Evolutionary conservation across 2,113 vertebrate species (phyloP).

Genomic region (Saccopteryx leptura): DNA sequence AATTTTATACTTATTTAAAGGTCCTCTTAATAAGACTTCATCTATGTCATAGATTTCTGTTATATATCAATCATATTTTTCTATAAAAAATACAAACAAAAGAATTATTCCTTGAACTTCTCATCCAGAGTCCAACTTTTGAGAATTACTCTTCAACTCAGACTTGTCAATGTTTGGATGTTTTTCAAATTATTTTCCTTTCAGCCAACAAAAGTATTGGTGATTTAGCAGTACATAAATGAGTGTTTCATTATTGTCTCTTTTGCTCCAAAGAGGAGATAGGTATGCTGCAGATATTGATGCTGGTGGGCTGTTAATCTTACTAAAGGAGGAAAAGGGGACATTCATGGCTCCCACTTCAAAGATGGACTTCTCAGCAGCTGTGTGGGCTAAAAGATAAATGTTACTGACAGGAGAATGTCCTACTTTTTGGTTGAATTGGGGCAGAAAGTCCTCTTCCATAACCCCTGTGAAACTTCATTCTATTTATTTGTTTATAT

Average conservation of each 20-base stretch:
- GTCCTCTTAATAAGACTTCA: neutral
- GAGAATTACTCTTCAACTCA: neutral
- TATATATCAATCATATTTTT: neutral
- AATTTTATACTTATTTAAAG: neutral
- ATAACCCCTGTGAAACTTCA: neutral
- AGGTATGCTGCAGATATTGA: neutral
- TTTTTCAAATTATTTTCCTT: neutral
- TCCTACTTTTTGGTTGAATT: neutral
- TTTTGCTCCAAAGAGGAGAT: neutral
- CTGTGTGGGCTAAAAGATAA: neutral
- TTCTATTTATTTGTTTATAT: neutral
- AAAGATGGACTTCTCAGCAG: neutral
- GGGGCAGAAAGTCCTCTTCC: neutral
- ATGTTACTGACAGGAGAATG: neutral
- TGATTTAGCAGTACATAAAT: neutral
- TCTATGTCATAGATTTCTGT: neutral
- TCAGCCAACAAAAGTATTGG: neutral
- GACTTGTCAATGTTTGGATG: neutral
- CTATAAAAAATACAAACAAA: slow-evolving; percentile 9
- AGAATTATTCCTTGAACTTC: neutral
- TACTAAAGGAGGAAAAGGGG: neutral
- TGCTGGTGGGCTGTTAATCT: neutral
- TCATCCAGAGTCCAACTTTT: neutral
- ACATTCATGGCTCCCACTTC: neutral
- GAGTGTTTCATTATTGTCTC: neutral